A percentile compares a stretch with the other conserved stretches of the same genome.
Evolutionary conservation across 1,140 invertebrate species (phyloP).

Genomic region (Drosophila ananassae): DNA sequence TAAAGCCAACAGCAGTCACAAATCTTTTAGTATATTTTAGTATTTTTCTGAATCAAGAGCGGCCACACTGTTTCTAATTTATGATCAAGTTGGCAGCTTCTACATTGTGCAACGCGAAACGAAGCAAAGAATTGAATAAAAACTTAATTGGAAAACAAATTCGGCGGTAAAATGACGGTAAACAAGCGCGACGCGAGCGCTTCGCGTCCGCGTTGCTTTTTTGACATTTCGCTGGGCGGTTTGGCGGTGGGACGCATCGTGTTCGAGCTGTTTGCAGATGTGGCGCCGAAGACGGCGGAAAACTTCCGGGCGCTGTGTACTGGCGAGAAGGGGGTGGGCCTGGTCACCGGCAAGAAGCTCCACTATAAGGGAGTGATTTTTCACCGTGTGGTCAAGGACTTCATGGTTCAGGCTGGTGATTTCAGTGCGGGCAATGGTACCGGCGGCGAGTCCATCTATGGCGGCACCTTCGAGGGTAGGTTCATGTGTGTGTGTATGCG

Average conservation of each 20-base stretch:
- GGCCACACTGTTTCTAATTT: not conserved
- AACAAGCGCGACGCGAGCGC: conserved; percentile 66
- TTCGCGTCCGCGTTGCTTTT: conserved; percentile 90
- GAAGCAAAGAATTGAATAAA: conserved; percentile 8
- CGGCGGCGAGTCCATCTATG: conserved; percentile 96
- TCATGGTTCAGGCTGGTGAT: conserved; percentile 95
- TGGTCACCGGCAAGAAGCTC: conserved; percentile 89
- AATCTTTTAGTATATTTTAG: not conserved
- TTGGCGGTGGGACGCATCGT: conserved; percentile 94
- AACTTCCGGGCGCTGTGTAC: conserved; percentile 97
- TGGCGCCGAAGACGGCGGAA: conserved; percentile 96
- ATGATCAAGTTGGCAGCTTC: conserved; percentile 7
- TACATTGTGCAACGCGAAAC: conserved; percentile 49
- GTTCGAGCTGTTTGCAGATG: conserved; percentile 96
- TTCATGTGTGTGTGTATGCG: conserved; percentile 7
- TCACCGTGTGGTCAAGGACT: conserved; percentile 96
- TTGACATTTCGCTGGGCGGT: conserved; percentile 96
- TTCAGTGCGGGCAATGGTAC: conserved; percentile 95
- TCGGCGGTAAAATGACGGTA: conserved; percentile 62
- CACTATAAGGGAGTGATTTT: conserved; percentile 93
- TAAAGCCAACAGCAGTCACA: too few species aligned
- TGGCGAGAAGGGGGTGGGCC: conserved; percentile 92
- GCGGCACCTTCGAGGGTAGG: conserved; percentile 93
- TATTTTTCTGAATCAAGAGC: not conserved
- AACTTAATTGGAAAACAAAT: conserved; percentile 7